Conservation (phyloP, 1,140 invertebrate species). For the Diuraphis noxia region DNA sequence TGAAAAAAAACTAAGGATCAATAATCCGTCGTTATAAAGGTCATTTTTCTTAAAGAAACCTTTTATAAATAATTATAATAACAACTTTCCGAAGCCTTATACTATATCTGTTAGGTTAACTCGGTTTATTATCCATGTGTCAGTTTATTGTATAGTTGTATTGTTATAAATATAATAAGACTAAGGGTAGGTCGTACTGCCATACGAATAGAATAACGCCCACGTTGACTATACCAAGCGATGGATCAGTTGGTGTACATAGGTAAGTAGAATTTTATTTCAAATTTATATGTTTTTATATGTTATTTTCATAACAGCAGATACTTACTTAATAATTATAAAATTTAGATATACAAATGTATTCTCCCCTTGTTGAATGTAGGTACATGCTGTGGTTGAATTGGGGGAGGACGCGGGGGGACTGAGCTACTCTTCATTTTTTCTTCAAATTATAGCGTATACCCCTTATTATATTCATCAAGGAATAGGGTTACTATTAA, state of each 20-base stretch:
- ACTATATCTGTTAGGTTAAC: neutral
- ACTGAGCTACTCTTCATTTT: too few species aligned
- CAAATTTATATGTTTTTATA: neutral
- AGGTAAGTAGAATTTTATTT: neutral
- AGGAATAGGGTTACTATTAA: too few species aligned
- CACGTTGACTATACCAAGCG: neutral
- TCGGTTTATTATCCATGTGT: neutral
- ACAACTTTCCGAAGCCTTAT: slow-evolving; percentile 4
- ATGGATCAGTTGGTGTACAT: neutral
- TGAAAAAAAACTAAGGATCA: slow-evolving; percentile 10
- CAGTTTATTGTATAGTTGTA: neutral
- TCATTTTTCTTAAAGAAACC: slow-evolving; percentile 48
- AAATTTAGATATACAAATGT: too few species aligned
- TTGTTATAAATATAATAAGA: neutral
- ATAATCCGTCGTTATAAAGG: slow-evolving; percentile 7
- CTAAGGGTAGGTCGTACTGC: neutral
- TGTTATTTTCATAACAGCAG: neutral
- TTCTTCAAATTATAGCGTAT: too few species aligned
- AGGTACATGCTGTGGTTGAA: too few species aligned
- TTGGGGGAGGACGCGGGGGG: too few species aligned
- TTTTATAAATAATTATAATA: slow-evolving; percentile 20
- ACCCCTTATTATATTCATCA: too few species aligned
- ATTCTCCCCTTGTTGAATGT: too few species aligned
- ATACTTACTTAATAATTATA: neutral
- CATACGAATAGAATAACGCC: neutral